Evolutionary conservation across 2,113 vertebrate species (phyloP), one percentile per base, ranked within the genome.

Genomic region (Trinectes maculatus): DNA sequence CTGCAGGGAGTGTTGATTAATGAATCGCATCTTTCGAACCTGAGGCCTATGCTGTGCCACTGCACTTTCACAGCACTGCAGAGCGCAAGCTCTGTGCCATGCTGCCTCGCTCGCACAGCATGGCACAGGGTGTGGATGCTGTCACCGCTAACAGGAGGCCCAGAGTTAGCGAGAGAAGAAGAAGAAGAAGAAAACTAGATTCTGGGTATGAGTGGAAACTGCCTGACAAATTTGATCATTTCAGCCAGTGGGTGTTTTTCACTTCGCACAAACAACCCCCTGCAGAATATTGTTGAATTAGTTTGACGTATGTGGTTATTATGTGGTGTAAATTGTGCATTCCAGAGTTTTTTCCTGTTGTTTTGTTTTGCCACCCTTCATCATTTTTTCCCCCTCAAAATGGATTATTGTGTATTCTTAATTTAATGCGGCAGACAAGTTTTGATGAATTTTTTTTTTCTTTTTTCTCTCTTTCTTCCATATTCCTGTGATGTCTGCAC

Each of bases 21-120:
- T 92, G 88, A 91, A 90, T 90, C 84, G 71, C 80, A 83, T 85
- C 79, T 85, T 77, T 84, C 74, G 87, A 82, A 90, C 83, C 84
- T 75, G 64, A 64, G 85, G 80, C 76, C 56, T 80, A 68, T 55
- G 49, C 67, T 69, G 72, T 43, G 74, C 71, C 25, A 48, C 77
- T 80, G 68, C 83, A 80, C 59, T 89, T 85, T 85, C 75, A 77
- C 85, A 82, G 75, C 26, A 60, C 69, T 53, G 69, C 73, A 59
- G 73, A 80, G 83, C 11, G 47, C 62, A 71, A 77, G 75, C 73
- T 52, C 53, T 22, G 68, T 80, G 76, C 82, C 87, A 82, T 71
- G 47, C 72, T 8, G 57, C 75, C 75, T 66, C 64, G 44, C 69
- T 78, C 67, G 73, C 83, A 72, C 74, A 48, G 61, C 59, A 34